Conservation (phyloP, 2,113 vertebrate species). For the Podarcis cretensis region DNA sequence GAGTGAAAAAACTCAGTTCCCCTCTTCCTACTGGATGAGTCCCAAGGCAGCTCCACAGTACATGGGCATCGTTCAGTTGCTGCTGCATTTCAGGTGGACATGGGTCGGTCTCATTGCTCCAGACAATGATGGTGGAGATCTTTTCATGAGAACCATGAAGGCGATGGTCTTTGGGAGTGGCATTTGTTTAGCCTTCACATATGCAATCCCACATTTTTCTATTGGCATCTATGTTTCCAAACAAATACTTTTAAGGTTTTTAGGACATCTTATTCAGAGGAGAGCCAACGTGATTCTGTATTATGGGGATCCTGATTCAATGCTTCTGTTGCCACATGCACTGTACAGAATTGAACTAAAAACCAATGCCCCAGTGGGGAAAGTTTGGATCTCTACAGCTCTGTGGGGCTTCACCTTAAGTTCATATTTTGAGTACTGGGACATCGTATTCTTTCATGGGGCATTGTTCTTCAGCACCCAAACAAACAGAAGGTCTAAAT, state of each 20-base stretch:
- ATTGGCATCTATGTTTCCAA: rapidly evolving
- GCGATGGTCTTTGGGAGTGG: background rate
- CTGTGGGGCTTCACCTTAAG: slow-evolving; percentile 12
- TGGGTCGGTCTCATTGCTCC: slow-evolving; percentile 1
- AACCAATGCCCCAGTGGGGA: background rate
- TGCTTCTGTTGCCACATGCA: background rate
- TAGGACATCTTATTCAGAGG: background rate
- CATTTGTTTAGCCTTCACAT: background rate
- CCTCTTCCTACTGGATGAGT: slow-evolving; percentile 3
- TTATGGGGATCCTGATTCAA: background rate
- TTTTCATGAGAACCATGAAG: background rate
- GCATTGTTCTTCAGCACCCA: background rate
- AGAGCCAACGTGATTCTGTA: background rate
- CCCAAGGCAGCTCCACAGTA: background rate
- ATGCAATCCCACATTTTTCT: background rate
- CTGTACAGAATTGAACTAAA: background rate
- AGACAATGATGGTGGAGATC: background rate
- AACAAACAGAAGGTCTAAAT: background rate
- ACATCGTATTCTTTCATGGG: background rate
- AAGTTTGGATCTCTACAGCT: slow-evolving; percentile 11
- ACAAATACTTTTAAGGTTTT: background rate
- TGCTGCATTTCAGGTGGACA: background rate
- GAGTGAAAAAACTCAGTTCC: background rate
- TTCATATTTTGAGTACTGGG: background rate
- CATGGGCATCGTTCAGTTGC: background rate